Percentiles rank a stretch among this genome's conserved stretches.
These are phyloP conservation scores for Apoderus coryli DNA, from an alignment of 2,888 invertebrate genomes.

Conservation along the genomic window DNA sequence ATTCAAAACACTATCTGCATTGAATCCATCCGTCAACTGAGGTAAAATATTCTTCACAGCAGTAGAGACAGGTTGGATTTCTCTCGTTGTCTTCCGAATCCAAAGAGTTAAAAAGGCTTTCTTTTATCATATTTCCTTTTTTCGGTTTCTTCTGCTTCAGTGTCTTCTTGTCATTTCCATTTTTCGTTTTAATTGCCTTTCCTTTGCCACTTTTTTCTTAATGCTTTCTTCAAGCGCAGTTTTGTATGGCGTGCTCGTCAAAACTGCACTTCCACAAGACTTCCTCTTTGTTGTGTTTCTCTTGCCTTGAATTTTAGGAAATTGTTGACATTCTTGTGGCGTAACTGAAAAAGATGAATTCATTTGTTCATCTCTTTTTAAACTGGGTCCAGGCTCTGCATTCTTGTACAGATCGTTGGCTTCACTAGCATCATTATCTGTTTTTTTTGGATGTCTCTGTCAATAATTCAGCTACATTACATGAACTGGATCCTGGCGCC, in stretches of 20 bases:
- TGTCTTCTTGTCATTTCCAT: conserved; percentile 1
- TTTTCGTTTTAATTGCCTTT: conserved; percentile 2
- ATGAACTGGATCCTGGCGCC: no score
- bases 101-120: conserved; percentile 2
- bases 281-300: conserved; percentile 3
- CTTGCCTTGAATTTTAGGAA: conserved; percentile 3
- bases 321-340: conserved; percentile 1
- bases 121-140: conserved; percentile 1
- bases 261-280: conserved; percentile 2
- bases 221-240: conserved; percentile 1
- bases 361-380: conserved; percentile 2
- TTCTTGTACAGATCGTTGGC: conserved; percentile 1
- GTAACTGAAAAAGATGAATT: conserved; percentile 1
- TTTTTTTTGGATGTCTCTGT: no score
- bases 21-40: conserved; percentile 1
- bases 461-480: no score
- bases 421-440: no score
- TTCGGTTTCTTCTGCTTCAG: conserved; percentile 1
- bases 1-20: not conserved
- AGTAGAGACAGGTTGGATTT: conserved; percentile 1
- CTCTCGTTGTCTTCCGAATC: conserved; percentile 3
- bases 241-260: conserved; percentile 2
- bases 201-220: conserved; percentile 1
- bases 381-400: conserved; percentile 1
- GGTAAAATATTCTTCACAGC: conserved; percentile 1